These are phyloP conservation scores for Anneissia japonica DNA, from an alignment of 35 echinoderm and acorn worm species.

Conservation along the genomic window DNA sequence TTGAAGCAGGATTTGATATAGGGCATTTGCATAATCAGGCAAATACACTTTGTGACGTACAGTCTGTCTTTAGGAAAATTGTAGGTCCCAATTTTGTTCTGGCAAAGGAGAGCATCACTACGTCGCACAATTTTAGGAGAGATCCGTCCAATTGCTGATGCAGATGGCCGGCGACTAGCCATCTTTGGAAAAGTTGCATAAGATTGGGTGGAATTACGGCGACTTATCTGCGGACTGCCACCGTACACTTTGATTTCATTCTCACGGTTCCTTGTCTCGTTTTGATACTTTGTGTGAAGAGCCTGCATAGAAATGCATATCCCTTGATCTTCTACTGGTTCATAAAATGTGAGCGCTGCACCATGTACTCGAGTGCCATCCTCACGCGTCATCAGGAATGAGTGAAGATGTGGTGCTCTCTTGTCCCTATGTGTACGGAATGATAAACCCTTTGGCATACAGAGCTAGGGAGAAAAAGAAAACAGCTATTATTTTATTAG, in stretches of 20 bases:
- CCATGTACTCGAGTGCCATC: conserved; percentile 71
- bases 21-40: conserved; percentile 66
- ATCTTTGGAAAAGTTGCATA: neutral
- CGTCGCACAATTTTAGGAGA: conserved; percentile 39
- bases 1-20: conserved; percentile 59
- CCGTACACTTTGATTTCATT: neutral
- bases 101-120: conserved; percentile 22
- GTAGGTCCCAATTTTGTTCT: conserved; percentile 2
- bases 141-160: neutral
- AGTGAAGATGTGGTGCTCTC: conserved; percentile 62
- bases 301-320: conserved; percentile 61
- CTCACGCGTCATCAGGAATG: conserved; percentile 86
- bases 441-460: conserved; percentile 93
- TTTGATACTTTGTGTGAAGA: conserved; percentile 58
- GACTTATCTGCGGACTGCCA: neutral
- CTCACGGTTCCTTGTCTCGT: neutral
- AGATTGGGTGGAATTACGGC: neutral
- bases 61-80: conserved; percentile 80
- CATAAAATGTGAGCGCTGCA: conserved; percentile 78
- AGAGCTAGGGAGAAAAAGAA: conserved; percentile 59
- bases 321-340: conserved; percentile 57
- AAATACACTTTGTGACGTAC: conserved; percentile 88
- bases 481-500: no score
- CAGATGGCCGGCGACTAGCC: neutral
- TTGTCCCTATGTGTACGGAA: conserved; percentile 79